Evolutionary conservation across 2,113 vertebrate species (phyloP).

Genomic region (Peromyscus maniculatus): DNA sequence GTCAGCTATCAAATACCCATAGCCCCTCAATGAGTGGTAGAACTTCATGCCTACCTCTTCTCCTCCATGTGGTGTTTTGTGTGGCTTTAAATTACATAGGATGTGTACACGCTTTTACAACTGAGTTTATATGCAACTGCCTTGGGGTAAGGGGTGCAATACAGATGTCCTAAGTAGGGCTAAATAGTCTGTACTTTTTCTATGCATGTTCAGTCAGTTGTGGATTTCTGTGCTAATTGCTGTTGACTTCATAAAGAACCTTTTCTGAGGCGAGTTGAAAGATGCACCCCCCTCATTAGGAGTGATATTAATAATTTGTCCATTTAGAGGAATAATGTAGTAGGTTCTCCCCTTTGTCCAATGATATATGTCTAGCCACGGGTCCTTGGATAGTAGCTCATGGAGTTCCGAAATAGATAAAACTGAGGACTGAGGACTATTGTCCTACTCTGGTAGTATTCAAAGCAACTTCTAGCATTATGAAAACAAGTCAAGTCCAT

Average conservation of each 20-base stretch:
- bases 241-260: neutral
- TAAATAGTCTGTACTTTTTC: neutral
- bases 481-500: neutral
- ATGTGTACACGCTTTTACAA: neutral
- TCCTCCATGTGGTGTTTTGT: neutral
- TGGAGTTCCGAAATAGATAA: neutral
- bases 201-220: too few relatives aligned
- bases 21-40: neutral
- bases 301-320: neutral
- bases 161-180: neutral
- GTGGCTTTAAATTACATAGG: neutral
- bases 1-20: neutral
- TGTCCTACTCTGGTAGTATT: neutral
- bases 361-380: neutral
- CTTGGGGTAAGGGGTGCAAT: neutral
- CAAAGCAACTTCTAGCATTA: neutral
- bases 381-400: neutral
- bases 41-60: neutral
- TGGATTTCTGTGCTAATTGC: neutral
- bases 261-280: neutral
- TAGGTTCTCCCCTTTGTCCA: neutral
- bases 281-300: neutral
- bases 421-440: neutral
- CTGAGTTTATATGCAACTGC: neutral
- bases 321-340: neutral